These are phyloP conservation scores for Argyra leucocephala DNA, from an alignment of 2,888 invertebrate species.

Conservation along the genomic window DNA sequence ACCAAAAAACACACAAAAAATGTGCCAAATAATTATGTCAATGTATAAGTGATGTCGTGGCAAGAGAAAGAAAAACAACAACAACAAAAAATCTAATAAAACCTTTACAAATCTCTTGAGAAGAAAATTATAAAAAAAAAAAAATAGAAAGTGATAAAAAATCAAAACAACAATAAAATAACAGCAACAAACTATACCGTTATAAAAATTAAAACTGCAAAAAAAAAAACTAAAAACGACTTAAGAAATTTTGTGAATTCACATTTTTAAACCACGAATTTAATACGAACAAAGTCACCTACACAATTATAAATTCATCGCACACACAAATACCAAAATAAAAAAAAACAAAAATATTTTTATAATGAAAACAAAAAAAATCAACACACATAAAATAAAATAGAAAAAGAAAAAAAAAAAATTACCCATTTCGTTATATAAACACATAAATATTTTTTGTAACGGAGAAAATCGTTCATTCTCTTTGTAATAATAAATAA, in stretches of 20 bases:
- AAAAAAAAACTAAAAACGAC: neutral
- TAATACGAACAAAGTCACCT: neutral
- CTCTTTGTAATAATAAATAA: no score
- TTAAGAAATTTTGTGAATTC: neutral
- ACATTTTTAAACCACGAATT: conserved; percentile 2
- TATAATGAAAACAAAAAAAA: no score
- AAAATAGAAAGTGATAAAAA: neutral
- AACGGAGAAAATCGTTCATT: no score
- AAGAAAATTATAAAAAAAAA: neutral
- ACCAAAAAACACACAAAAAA: neutral
- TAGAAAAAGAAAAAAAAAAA: no score
- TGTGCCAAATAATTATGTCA: conserved; percentile 6
- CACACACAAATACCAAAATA: neutral
- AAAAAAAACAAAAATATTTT: no score
- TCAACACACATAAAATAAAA: no score
- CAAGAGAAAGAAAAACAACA: neutral
- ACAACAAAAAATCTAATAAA: neutral
- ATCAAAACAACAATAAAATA: neutral
- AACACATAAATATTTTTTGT: no score
- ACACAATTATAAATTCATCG: neutral
- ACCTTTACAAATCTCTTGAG: no score
- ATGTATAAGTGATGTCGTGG: conserved; percentile 1
- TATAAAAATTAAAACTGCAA: neutral
- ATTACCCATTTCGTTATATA: no score
- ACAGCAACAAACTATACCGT: neutral